Evolutionary conservation across 2,888 invertebrate species (phyloP), one percentile per base, ranked within the genome.

Genomic region (Apamea sordens): DNA sequence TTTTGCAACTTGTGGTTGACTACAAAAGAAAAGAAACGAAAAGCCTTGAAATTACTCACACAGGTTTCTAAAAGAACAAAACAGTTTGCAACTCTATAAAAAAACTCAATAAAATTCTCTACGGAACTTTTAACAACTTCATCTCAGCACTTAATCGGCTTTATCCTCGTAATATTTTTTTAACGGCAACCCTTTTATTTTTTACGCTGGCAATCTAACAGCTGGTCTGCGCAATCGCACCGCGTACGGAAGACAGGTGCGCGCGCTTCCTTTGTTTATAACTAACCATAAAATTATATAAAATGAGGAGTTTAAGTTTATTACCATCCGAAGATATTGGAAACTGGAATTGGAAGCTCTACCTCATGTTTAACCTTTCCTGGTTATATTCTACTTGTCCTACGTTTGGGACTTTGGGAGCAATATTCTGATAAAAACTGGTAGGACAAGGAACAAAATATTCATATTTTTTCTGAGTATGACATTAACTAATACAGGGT

Each of bases 241-340:
- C 83, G 86, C 89, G 81, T 80, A 88, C 87, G 84, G 89, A 87
- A 85, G 91, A 87, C 92, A 92, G 92, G 91, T 92, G 92, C 87
- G 80, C 75, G 80, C 75, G 80, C 86, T 88, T 88, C 89, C 89
- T 90, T 90, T 90, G 87, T 83, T 82, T 82, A 79, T 83, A 76
- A 71, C 71, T 59, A 68, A 68, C 53, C 74, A 77, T 84, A 77
- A 79, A 68, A 77, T 73, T 70, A 50, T 63, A 47, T 36, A 53
- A 68, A 83, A 76, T 76, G 41, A 75, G 32, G 53, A 71, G 56
- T 76, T 76, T 70, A 44, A 13, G 36, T 79, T 85, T 86, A 80
- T 68, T 74, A 73, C 65, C 63, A 47, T 73, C 64, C 41, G 68
- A 56, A 50, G 61, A 63, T 68, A 76, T 69, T 74, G 24, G 28